phyloP scores from a whole-genome alignment of 2,113 vertebrate species.

The Sialia sialis region DNA sequence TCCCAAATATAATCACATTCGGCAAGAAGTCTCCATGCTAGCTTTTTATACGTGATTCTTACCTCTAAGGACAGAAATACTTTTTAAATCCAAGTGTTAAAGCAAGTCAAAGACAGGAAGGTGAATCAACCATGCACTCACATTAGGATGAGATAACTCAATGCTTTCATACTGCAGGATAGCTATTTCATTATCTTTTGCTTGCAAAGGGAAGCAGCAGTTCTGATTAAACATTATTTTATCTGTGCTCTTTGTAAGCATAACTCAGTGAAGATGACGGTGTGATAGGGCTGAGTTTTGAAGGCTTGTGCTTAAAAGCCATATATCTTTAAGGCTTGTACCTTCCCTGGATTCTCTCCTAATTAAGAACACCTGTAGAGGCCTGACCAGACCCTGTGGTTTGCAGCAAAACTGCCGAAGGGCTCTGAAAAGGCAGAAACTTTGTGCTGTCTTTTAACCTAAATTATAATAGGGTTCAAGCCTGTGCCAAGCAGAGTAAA shows the following conservation, averaged over 20 bases:
- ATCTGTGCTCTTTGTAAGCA: slow-evolving; percentile 57
- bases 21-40: background rate
- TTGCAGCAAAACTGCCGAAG: slow-evolving; percentile 52
- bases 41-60: background rate
- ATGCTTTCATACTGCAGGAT: slow-evolving; percentile 15
- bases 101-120: slow-evolving; percentile 18
- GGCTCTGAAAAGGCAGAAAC: slow-evolving; percentile 41
- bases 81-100: background rate
- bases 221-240: slow-evolving; percentile 63
- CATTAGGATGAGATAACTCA: slow-evolving; percentile 12
- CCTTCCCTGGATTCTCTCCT: slow-evolving; percentile 19
- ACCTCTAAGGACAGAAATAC: background rate
- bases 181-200: slow-evolving; percentile 47
- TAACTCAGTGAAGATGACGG: slow-evolving; percentile 49
- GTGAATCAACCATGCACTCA: background rate
- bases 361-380: slow-evolving; percentile 58
- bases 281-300: slow-evolving; percentile 38
- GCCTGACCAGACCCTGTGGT: slow-evolving; percentile 49
- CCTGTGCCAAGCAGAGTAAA: slow-evolving; percentile 27
- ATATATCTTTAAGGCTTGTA: slow-evolving; percentile 53
- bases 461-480: slow-evolving; percentile 52
- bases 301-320: slow-evolving; percentile 48
- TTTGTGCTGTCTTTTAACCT: slow-evolving; percentile 54
- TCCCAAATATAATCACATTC: background rate
- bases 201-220: slow-evolving; percentile 39